A percentile compares a stretch with the other conserved stretches of the same genome.
phyloP scores from a whole-genome alignment of 2,888 invertebrate genomes.

The Stomorhina lunata region DNA sequence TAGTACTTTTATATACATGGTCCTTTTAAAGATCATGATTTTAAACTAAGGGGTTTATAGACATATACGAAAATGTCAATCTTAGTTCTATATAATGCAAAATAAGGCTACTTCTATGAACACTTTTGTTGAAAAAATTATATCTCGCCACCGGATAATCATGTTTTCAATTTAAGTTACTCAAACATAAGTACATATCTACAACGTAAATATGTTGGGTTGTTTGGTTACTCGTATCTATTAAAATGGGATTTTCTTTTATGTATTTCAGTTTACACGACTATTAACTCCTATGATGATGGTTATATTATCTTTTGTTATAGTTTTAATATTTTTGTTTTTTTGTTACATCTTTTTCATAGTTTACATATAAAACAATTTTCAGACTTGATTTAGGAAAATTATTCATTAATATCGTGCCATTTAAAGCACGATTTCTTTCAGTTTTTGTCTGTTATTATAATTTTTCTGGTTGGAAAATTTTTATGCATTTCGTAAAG shows the following conservation, averaged over 20 bases:
- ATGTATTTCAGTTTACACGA: background rate
- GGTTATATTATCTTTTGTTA: background rate
- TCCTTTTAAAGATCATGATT: no score
- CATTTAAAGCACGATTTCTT: slow-evolving; percentile 55
- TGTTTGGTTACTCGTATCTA: no score
- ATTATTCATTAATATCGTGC: slow-evolving; percentile 61
- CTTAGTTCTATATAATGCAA: background rate
- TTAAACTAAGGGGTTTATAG: no score
- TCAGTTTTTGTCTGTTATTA: slow-evolving; percentile 20
- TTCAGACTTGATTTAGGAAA: slow-evolving; percentile 47
- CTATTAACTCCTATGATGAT: background rate
- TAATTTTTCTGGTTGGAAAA: slow-evolving; percentile 44
- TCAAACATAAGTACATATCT: background rate
- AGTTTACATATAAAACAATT: background rate
- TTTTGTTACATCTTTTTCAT: background rate
- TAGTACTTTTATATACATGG: no score
- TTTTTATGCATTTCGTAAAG: slow-evolving; percentile 26
- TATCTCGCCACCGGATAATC: slow-evolving; percentile 26
- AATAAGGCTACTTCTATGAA: background rate
- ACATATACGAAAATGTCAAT: slow-evolving; percentile 7
- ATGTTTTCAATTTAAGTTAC: slow-evolving; percentile 33
- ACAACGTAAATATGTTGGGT: background rate
- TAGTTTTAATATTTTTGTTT: background rate
- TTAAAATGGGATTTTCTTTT: background rate
- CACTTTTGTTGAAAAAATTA: background rate